These are phyloP conservation scores for Metaphire vulgaris DNA, from an alignment of 1,140 invertebrate species.

Conservation along the genomic window DNA sequence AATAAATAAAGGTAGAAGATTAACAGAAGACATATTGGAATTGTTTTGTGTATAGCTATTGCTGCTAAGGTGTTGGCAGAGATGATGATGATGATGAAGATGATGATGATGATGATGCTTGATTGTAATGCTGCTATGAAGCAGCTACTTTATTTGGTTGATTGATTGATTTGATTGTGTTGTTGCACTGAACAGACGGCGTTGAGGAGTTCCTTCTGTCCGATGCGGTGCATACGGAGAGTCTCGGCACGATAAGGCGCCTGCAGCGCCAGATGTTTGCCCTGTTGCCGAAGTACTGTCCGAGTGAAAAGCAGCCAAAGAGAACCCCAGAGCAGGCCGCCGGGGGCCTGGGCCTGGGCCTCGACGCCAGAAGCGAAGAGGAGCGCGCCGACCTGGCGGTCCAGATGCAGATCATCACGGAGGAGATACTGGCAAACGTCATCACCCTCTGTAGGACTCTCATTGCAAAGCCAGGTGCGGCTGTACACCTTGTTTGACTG, in stretches of 20 bases:
- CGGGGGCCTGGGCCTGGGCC: not conserved
- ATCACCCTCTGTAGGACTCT: conserved; percentile 44
- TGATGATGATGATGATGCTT: too few relatives aligned
- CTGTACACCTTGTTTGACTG: not conserved
- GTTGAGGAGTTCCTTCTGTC: conserved; percentile 16
- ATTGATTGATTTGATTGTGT: too few relatives aligned
- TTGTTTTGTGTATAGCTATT: too few relatives aligned
- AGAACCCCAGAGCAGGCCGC: conserved; percentile 54
- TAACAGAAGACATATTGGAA: too few relatives aligned
- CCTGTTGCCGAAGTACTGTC: conserved; percentile 62
- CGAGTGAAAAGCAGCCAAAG: conserved; percentile 44
- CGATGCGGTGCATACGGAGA: conserved; percentile 47
- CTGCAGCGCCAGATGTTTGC: conserved; percentile 61
- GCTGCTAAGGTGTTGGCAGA: too few relatives aligned
- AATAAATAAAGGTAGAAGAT: too few relatives aligned
- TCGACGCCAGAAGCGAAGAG: not conserved
- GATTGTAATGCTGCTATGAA: too few relatives aligned
- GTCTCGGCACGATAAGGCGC: conserved; percentile 41
- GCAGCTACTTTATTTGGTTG: too few relatives aligned
- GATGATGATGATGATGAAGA: too few relatives aligned
- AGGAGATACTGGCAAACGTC: conserved; percentile 44
- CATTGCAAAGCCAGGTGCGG: conserved; percentile 41
- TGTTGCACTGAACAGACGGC: too few relatives aligned
- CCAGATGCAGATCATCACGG: conserved; percentile 37
- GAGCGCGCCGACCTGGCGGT: conserved; percentile 35